Evolutionary conservation across 2,113 vertebrate species (phyloP).

Genomic region (Anthoscopus minutus): DNA sequence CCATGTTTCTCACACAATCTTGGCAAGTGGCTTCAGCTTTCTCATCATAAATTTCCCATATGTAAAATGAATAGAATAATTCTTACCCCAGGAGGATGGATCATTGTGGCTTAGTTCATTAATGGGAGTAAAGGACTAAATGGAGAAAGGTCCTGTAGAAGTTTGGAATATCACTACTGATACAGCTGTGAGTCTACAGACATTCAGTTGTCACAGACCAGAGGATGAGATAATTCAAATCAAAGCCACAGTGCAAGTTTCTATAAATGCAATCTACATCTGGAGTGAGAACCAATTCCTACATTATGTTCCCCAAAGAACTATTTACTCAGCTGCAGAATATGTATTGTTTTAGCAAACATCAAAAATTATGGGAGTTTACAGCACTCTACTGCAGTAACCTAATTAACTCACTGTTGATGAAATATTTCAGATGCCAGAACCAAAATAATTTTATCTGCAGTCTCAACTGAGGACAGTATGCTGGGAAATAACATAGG

Average conservation of each 20-base stretch:
- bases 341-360: conserved; percentile 7
- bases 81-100: not conserved
- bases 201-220: not conserved
- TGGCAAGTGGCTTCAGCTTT: not conserved
- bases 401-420: conserved; percentile 29
- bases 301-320: not conserved
- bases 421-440: not conserved
- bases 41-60: not conserved
- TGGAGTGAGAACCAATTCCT: conserved; percentile 10
- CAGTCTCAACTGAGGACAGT: not conserved
- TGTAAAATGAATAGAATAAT: not conserved
- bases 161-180: not conserved
- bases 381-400: not conserved
- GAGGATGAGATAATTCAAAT: not conserved
- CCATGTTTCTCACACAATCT: not conserved
- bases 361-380: conserved; percentile 16
- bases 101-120: not conserved
- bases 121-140: not conserved
- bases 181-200: not conserved
- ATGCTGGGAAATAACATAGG: not conserved
- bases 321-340: conserved; percentile 35
- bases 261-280: not conserved
- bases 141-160: not conserved
- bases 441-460: conserved; percentile 24
- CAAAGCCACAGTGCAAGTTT: conserved; percentile 28